Evolutionary conservation across 2,113 vertebrate genomes (phyloP).

Genomic region (Capreolus pygargus): DNA sequence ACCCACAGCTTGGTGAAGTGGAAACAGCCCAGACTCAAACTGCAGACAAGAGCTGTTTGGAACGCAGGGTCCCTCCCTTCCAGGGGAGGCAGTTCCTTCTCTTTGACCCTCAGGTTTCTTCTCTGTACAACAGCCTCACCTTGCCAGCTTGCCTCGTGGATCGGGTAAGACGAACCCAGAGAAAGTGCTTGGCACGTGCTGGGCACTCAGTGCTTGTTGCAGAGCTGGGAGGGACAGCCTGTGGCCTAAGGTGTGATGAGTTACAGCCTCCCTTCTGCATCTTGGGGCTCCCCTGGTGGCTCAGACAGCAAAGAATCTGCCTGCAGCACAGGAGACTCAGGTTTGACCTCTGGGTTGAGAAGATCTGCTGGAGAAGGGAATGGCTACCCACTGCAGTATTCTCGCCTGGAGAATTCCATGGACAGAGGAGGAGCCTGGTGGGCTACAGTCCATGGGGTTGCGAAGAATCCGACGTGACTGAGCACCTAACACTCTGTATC

Average conservation of each 20-base stretch:
- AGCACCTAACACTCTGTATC: not conserved
- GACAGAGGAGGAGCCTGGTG: not conserved
- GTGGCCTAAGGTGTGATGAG: not conserved
- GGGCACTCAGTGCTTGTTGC: not conserved
- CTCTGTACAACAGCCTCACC: not conserved
- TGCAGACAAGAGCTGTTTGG: not conserved
- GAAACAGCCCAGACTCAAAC: not conserved
- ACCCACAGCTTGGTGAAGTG: not conserved
- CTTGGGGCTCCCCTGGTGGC: not conserved
- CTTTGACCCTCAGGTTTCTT: not conserved
- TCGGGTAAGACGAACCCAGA: not conserved
- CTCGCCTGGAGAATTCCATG: not conserved
- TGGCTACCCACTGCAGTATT: not conserved
- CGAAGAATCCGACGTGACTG: not conserved
- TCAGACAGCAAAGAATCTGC: not conserved
- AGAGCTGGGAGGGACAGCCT: not conserved
- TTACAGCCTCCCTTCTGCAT: not conserved
- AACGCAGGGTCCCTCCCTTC: not conserved
- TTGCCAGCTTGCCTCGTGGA: not conserved
- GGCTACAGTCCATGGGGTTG: not conserved
- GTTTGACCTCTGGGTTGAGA: not conserved
- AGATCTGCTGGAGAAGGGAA: not conserved
- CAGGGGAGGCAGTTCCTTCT: not conserved
- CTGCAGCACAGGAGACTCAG: not conserved
- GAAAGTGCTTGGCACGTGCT: accelerated